A percentile compares a stretch with the other conserved stretches of the same genome.
Evolutionary conservation across 1,140 invertebrate species (phyloP).

Genomic region (Laupala kohalensis): DNA sequence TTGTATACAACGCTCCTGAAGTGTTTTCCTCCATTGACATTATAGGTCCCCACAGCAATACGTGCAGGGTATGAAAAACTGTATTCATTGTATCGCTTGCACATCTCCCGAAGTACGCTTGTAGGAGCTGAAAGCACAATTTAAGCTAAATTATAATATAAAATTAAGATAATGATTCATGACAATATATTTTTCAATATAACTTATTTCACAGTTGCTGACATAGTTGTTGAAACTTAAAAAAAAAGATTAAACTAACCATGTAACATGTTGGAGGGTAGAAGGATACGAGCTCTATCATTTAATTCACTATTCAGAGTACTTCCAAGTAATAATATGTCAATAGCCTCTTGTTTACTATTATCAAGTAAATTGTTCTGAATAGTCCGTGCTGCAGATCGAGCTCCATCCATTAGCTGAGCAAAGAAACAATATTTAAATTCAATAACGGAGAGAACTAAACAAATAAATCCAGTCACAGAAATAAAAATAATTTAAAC

Average conservation of each 20-base stretch:
- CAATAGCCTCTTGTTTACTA: conserved; percentile 98
- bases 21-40: conserved; percentile 98
- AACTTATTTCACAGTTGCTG: no score
- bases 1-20: conserved; percentile 94
- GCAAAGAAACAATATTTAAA: conserved; percentile 10
- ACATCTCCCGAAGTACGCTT: conserved; percentile 66
- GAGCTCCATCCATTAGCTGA: conserved; percentile 83
- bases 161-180: neutral
- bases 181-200: neutral
- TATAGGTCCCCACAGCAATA: conserved; percentile 91
- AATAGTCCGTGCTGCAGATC: conserved; percentile 93
- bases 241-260: conserved; percentile 36
- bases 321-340: conserved; percentile 83
- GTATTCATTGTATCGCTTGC: conserved; percentile 71
- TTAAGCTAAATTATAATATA: neutral
- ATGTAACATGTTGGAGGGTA: conserved; percentile 80
- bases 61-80: conserved; percentile 55
- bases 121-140: conserved; percentile 44
- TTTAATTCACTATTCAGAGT: conserved; percentile 80
- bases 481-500: no score
- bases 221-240: no score
- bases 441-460: neutral
- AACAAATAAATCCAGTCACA: neutral
- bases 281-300: conserved; percentile 74
- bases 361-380: conserved; percentile 97